Conservation (phyloP, 2,113 vertebrate genomes). For the Gadus chalcogrammus region DNA sequence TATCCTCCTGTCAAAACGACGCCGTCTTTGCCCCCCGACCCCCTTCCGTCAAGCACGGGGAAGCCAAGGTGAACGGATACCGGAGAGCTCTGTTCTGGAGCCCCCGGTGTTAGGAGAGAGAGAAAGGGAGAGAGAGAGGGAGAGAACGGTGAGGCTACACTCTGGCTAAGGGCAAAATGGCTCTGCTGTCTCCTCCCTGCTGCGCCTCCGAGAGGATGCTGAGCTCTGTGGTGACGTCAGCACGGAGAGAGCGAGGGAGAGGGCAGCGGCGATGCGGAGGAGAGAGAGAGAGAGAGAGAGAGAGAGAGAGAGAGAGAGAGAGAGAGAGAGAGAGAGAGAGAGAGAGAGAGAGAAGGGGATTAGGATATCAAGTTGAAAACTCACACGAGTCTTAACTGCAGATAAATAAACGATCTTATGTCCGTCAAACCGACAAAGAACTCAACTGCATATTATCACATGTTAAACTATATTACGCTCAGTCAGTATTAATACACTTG, state of each 20-base stretch:
- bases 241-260: conserved; percentile 26
- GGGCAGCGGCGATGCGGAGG: conserved; percentile 3
- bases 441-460: no score
- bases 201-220: conserved; percentile 65
- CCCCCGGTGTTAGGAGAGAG: no score
- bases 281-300: conserved; percentile 14
- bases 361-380: conserved; percentile 19
- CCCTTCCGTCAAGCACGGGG: conserved; percentile 5
- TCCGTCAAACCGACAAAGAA: no score
- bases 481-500: not conserved
- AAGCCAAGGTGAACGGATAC: no score
- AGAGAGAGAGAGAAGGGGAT: conserved; percentile 24
- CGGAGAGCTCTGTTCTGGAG: no score
- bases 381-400: no score
- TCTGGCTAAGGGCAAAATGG: conserved; percentile 66
- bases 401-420: no score
- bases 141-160: not conserved
- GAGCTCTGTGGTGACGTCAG: conserved; percentile 73
- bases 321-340: conserved; percentile 10
- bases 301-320: not conserved
- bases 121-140: not conserved
- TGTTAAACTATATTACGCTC: not conserved
- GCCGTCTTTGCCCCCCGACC: not conserved
- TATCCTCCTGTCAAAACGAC: no score
- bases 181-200: conserved; percentile 60